A percentile compares a stretch with the other conserved stretches of the same genome.
Evolutionary conservation across 2,888 invertebrate species (phyloP).

Genomic region (Acleris emargana): DNA sequence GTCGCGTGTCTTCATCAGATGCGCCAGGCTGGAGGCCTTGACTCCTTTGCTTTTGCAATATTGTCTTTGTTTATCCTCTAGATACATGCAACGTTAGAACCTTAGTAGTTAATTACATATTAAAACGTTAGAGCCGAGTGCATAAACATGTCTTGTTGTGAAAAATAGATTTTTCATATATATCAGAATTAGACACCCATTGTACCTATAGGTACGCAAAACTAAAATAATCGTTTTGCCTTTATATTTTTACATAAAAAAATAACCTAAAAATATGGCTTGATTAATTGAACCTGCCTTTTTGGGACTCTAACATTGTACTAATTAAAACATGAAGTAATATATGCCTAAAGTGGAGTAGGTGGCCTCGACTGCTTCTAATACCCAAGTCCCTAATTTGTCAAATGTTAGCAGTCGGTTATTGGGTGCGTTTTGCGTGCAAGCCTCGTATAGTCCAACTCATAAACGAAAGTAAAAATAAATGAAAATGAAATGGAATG

Average conservation of each 20-base stretch:
- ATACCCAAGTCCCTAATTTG: conserved; percentile 52
- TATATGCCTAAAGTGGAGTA: conserved; percentile 31
- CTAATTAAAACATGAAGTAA: neutral
- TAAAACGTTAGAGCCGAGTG: neutral
- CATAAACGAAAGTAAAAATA: conserved; percentile 3
- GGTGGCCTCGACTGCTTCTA: conserved; percentile 57
- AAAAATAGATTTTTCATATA: too few species aligned
- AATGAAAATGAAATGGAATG: neutral
- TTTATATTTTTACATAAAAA: too few species aligned
- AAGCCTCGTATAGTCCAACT: conserved; percentile 36
- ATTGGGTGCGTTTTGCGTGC: conserved; percentile 38
- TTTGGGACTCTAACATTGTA: neutral
- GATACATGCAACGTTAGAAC: conserved; percentile 14
- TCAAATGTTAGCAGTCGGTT: conserved; percentile 48
- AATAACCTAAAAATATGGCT: too few species aligned
- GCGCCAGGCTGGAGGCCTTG: conserved; percentile 25
- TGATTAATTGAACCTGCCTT: neutral
- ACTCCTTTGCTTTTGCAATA: conserved; percentile 30
- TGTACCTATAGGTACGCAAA: too few species aligned
- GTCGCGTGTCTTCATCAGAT: conserved; percentile 36
- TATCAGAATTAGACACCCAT: too few species aligned
- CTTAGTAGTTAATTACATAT: neutral
- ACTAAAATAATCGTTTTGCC: too few species aligned
- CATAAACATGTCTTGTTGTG: too few species aligned
- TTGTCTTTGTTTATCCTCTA: conserved; percentile 28